Percentiles rank a stretch among this genome's conserved stretches.
Evolutionary conservation across 2,888 invertebrate species (phyloP).

Genomic region (Xestia ashworthii): DNA sequence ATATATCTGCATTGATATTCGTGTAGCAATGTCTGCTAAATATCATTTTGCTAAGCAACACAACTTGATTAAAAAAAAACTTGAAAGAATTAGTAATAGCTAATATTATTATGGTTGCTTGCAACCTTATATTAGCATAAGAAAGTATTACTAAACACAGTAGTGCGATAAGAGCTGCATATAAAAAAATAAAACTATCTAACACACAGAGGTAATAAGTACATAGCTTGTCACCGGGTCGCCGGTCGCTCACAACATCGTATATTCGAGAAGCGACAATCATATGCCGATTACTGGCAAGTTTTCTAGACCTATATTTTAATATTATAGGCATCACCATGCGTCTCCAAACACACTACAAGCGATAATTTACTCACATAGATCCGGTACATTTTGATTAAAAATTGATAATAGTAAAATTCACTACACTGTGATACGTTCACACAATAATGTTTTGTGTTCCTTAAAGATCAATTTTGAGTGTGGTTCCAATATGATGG

Average conservation of each 20-base stretch:
- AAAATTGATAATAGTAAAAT: conserved; percentile 66
- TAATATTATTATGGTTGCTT: conserved; percentile 4
- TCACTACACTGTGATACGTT: conserved; percentile 61
- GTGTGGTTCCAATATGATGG: conserved; percentile 45
- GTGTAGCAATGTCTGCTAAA: background rate
- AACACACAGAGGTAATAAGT: conserved; percentile 82
- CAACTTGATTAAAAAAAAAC: conserved; percentile 5
- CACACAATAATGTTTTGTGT: conserved; percentile 54
- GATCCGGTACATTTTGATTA: conserved; percentile 83
- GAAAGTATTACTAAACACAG: conserved; percentile 66
- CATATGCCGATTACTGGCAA: conserved; percentile 79
- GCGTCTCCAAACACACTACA: conserved; percentile 88
- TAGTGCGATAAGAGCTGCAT: conserved; percentile 77
- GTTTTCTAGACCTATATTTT: conserved; percentile 78
- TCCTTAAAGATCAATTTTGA: conserved; percentile 33
- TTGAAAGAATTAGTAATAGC: background rate
- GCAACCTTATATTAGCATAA: background rate
- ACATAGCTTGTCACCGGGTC: conserved; percentile 78
- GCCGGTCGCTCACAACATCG: conserved; percentile 78
- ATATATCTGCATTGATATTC: conserved; percentile 19
- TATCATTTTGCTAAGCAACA: background rate
- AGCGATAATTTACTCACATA: conserved; percentile 88
- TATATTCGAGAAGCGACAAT: conserved; percentile 83
- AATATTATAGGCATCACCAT: conserved; percentile 83
- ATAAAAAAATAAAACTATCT: conserved; percentile 80